phyloP scores from a whole-genome alignment of 2,113 vertebrate species.

The Oryzias melastigma region DNA sequence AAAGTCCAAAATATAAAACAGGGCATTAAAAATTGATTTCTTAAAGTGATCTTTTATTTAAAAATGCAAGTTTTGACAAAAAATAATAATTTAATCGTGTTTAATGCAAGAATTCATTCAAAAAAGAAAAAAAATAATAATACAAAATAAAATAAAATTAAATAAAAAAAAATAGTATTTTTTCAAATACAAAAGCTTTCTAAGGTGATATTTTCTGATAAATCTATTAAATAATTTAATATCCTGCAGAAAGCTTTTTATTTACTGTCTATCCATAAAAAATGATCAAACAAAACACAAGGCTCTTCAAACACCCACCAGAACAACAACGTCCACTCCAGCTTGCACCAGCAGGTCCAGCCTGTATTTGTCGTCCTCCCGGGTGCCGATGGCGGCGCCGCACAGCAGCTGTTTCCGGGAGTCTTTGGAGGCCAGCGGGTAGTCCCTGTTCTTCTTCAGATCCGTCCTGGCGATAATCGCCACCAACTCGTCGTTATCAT shows the following conservation, averaged over 20 bases:
- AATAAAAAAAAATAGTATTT: too few relatives aligned
- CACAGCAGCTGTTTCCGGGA: slow-evolving; percentile 90
- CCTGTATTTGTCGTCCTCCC: slow-evolving; percentile 91
- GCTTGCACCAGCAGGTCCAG: slow-evolving; percentile 89
- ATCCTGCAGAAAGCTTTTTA: too few relatives aligned
- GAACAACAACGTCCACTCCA: slow-evolving; percentile 86
- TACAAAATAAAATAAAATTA: too few relatives aligned
- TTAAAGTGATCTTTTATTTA: not conserved
- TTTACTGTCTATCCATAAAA: too few relatives aligned
- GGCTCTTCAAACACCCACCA: slow-evolving; percentile 78
- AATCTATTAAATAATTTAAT: too few relatives aligned
- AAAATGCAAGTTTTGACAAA: not conserved
- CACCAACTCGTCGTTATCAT: slow-evolving; percentile 87
- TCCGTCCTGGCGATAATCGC: slow-evolving; percentile 92
- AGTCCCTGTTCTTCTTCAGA: slow-evolving; percentile 93
- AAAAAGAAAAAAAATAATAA: too few relatives aligned
- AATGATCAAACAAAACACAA: too few relatives aligned
- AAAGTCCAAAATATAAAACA: too few relatives aligned
- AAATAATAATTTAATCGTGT: too few relatives aligned
- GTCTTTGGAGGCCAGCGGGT: slow-evolving; percentile 92
- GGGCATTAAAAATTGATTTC: not conserved
- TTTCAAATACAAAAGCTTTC: too few relatives aligned
- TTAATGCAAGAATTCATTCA: too few relatives aligned
- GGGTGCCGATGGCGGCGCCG: slow-evolving; percentile 87
- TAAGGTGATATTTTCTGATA: too few relatives aligned